Evolutionary conservation across 2,113 vertebrate species (phyloP), one percentile per base, ranked within the genome.

Genomic region (Lagopus leucura): DNA sequence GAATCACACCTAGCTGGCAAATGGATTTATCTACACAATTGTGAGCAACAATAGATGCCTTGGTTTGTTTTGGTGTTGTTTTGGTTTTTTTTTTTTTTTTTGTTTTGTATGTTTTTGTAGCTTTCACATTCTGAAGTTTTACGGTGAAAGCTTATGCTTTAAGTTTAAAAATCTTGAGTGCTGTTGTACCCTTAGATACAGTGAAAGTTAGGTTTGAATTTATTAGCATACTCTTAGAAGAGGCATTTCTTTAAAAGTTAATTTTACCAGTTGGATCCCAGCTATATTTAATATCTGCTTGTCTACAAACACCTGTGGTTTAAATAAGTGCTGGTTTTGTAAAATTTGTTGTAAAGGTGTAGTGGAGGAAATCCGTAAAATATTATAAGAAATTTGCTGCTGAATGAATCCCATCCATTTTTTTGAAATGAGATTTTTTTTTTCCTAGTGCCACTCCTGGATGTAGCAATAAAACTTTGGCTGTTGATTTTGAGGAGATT

Each of bases 281-380:
- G 16, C 61, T 84, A 92, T 95, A 84, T 90, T 81, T 70, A 87
- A 4, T 95, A 94, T 89, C 54, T 91, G 34, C 85, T 94, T 88
- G 71, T 96, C 92, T 95, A 78, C 93, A 92, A 94, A 95, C 80
- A 43, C 55, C 70, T 69, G 87, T 82, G 63, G 61, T 88, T 96
- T 97, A 96, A 96, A 57, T 89, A 93, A 93, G 55, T 94, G 80
- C 63, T 94, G 77, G 93, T 83, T 94, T 97, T 91, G 55, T 87
- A 94, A 93, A 75, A 95, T 97, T 89, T 94, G 87, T 95, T 89
- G 80, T 90, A 76, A 82, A 82, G 54, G 60, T 94, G 45, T 95
- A 90, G 92, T 90, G 55, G 66, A 92, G 20, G 88, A 96, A 95
- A 96, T 95, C 88, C 94, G 20, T 93, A 87, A 95, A 96, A 93